A percentile compares a stretch with the other conserved stretches of the same genome.
phyloP scores from a whole-genome alignment of 2,888 invertebrate species.

The Trilocha varians region DNA sequence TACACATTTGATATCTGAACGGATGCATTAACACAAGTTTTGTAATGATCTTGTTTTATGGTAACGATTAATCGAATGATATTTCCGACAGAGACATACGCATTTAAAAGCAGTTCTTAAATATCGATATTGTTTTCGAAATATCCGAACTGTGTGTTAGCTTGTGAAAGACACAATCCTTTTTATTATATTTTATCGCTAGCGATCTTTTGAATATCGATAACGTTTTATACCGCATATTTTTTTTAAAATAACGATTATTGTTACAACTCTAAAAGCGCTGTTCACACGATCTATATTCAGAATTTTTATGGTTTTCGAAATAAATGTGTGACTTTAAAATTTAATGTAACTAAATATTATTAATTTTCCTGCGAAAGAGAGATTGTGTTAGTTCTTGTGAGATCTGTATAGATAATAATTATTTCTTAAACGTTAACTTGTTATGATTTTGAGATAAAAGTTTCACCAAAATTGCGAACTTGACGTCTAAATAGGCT shows the following conservation, averaged over 20 bases:
- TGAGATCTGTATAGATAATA: background rate
- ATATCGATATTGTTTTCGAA: conserved; percentile 13
- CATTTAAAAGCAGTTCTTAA: conserved; percentile 16
- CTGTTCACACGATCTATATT: conserved; percentile 7
- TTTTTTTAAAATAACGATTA: background rate
- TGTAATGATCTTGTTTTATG: conserved; percentile 27
- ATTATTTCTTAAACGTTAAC: background rate
- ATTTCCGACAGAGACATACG: conserved; percentile 18
- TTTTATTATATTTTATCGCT: background rate
- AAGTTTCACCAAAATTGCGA: background rate
- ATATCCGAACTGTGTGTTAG: conserved; percentile 2
- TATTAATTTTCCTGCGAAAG: background rate
- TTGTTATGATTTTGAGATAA: background rate
- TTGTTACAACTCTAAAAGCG: conserved; percentile 4
- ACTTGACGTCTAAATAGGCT: background rate
- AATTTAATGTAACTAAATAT: background rate
- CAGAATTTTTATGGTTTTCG: conserved; percentile 1
- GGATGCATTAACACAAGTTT: conserved; percentile 22
- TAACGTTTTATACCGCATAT: background rate
- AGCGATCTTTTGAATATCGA: background rate
- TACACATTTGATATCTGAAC: conserved; percentile 18
- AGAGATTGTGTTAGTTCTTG: background rate
- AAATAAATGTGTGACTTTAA: background rate
- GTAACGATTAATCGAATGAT: conserved; percentile 25
- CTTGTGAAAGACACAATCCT: background rate